phyloP scores from a whole-genome alignment of 2,888 invertebrate species.

The Papilio gigon region DNA sequence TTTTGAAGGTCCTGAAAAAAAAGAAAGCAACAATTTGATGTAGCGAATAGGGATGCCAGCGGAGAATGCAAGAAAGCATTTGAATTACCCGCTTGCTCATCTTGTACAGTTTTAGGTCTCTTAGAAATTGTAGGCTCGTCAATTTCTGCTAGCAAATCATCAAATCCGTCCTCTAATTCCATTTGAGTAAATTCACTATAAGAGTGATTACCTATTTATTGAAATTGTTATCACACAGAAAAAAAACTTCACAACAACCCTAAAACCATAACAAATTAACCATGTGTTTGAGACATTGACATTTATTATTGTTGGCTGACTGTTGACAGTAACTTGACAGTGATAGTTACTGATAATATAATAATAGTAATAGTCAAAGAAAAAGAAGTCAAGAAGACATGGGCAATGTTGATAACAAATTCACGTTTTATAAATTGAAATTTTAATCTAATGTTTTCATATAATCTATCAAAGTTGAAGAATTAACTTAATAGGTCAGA shows the following conservation, averaged over 20 bases:
- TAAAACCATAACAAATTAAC: background rate
- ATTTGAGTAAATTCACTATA: conserved; percentile 47
- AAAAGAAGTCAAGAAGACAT: background rate
- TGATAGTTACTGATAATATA: background rate
- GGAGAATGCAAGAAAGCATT: too few relatives aligned
- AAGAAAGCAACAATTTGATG: background rate
- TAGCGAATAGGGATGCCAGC: too few relatives aligned
- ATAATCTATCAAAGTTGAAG: background rate
- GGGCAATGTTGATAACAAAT: background rate
- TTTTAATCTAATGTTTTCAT: background rate
- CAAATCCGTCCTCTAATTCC: conserved; percentile 76
- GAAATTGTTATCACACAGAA: background rate
- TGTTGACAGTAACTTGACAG: too few relatives aligned
- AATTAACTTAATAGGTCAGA: background rate
- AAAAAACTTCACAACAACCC: background rate
- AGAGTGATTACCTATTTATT: background rate
- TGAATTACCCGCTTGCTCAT: conserved; percentile 37
- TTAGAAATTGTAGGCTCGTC: conserved; percentile 73
- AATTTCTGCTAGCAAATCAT: conserved; percentile 74
- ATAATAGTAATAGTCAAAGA: too few relatives aligned
- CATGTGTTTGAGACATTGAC: conserved; percentile 2
- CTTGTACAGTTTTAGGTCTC: conserved; percentile 58
- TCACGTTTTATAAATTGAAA: background rate
- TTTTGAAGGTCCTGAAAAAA: conserved; percentile 59
- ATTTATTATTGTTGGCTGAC: background rate